Evolutionary conservation across 1,140 invertebrate species (phyloP).

Genomic region (Lasaia peninsularis): DNA sequence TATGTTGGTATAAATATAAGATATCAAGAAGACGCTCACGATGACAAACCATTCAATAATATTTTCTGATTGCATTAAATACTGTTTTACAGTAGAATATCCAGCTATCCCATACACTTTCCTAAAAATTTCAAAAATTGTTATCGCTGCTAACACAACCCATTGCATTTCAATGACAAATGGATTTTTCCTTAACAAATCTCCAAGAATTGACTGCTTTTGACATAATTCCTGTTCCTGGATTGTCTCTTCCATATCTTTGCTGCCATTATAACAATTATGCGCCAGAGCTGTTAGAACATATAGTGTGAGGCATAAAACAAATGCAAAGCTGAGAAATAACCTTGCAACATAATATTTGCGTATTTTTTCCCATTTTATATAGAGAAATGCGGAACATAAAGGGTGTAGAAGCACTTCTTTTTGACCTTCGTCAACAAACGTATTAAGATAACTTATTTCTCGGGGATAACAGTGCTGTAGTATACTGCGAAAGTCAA

Average conservation of each 20-base stretch:
- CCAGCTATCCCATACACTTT: constrained; percentile 87
- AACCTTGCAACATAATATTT: constrained; percentile 90
- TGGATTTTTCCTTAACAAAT: constrained; percentile 83
- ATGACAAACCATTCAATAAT: constrained; percentile 92
- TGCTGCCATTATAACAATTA: constrained; percentile 87
- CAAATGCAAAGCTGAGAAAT: constrained; percentile 88
- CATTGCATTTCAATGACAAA: constrained; percentile 87
- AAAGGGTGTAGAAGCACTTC: constrained; percentile 89
- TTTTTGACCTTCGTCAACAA: constrained; percentile 90
- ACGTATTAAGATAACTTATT: constrained; percentile 88
- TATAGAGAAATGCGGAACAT: constrained; percentile 88
- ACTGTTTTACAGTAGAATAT: constrained; percentile 86
- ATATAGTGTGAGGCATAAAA: constrained; percentile 86
- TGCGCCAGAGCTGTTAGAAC: constrained; percentile 87
- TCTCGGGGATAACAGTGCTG: constrained; percentile 88
- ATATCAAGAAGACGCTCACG: constrained; percentile 87
- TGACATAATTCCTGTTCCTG: constrained; percentile 84
- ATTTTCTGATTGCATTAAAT: constrained; percentile 89
- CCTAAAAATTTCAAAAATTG: constrained; percentile 85
- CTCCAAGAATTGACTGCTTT: constrained; percentile 85
- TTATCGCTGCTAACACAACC: constrained; percentile 86
- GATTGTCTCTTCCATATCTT: constrained; percentile 83
- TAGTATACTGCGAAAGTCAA: constrained; percentile 87
- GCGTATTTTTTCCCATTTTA: constrained; percentile 94
- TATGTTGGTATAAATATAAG: constrained; percentile 85